Base-by-base conservation (phyloP, 2,113 vertebrate genomes). In the Micromys minutus region DNA sequence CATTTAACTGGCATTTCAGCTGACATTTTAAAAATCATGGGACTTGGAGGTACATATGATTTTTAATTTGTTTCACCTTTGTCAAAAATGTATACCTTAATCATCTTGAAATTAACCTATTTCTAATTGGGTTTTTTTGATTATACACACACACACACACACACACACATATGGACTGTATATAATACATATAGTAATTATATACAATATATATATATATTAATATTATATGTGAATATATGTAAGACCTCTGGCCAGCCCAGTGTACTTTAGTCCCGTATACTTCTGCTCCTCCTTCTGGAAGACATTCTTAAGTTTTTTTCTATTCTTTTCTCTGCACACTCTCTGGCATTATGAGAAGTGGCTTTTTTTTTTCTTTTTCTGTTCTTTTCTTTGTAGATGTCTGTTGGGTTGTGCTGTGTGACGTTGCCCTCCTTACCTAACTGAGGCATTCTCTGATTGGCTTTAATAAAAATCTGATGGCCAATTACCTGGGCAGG, bases 61-160 rank as follows among this genome's bases (percentile, higher is more conserved):
- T 61, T 76, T 69, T 76, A 94, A 94, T 45, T 47, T 57, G 22
- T 87, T 65, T 45, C 31, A 89, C 75, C 22, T 93, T 93, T 87
- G 47, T 74, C 31, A 24, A 34, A 69, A 57, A 57, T 36, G 86
- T 80, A 80, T 26, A 36, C 16, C 50, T 87, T 80, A 34, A 65
- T 5, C 57, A 75, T 67, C 81, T 74, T 57, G 15, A 91, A 75
- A 59, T 80, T 71, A 79, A 1, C 19, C 45, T 91, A 45, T 65
- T 39, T 87, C 52, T 87, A 87, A 72, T 36, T 90, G 67, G 16
- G 16, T 11, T 74, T 90, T 75, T 50, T 26, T 87, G n/a, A n/a
- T 63, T 72, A n/a, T 72, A 11, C 17, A 31, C n/a, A 31, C 36
- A 29, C n/a, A 31, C 16, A 31, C n/a, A 15, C n/a, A 31, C n/a